These are phyloP conservation scores for Chloropsis cyanopogon DNA, from an alignment of 2,113 vertebrate genomes.

Conservation along the genomic window DNA sequence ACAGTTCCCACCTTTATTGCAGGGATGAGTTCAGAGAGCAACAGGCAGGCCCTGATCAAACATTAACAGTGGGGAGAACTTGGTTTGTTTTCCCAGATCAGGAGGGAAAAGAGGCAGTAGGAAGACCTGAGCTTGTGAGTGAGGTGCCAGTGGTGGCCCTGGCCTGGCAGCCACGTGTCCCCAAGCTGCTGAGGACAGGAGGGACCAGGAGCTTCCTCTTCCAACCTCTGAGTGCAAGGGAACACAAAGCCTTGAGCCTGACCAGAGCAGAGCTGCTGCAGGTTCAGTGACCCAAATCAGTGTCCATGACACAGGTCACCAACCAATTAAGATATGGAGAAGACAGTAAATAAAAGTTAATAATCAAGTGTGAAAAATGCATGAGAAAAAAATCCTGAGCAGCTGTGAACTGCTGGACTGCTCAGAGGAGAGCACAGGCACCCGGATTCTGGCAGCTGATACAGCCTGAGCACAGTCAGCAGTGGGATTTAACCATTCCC, in stretches of 20 bases:
- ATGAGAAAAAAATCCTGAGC: neutral
- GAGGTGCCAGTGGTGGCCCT: neutral
- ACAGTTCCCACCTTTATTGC: neutral
- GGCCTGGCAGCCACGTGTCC: neutral
- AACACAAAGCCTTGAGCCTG: neutral
- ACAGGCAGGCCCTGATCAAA: slow-evolving; percentile 56
- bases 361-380: neutral
- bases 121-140: neutral
- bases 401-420: neutral
- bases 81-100: neutral
- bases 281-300: neutral
- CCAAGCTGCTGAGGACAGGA: neutral
- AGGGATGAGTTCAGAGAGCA: slow-evolving; percentile 48
- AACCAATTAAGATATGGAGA: neutral
- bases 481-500: neutral
- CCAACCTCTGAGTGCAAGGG: neutral
- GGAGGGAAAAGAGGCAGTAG: neutral
- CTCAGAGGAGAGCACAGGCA: neutral
- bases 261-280: neutral
- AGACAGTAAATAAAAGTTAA: neutral
- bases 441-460: fast-evolving
- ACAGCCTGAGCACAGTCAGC: neutral
- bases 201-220: neutral
- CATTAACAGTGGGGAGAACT: slow-evolving; percentile 43
- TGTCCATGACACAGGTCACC: neutral